Conservation (phyloP, 2,888 invertebrate genomes). For the Allacma fusca region DNA sequence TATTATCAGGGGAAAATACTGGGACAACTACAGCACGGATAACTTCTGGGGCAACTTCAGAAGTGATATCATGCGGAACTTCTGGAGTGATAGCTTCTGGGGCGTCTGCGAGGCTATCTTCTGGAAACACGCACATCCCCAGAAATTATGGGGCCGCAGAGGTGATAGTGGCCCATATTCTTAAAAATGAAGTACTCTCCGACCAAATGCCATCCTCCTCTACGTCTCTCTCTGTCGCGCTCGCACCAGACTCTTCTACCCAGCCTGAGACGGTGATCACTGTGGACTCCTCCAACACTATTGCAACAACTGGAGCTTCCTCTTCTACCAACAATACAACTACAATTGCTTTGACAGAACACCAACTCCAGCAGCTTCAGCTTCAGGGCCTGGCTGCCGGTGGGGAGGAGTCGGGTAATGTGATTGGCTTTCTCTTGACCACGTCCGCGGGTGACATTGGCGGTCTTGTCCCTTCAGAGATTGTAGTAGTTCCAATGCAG, state of each 20-base stretch:
- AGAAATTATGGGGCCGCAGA: no score
- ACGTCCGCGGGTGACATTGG: slow-evolving; percentile 50
- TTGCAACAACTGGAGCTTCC: neutral
- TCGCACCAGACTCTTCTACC: slow-evolving; percentile 26
- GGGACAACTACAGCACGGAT: no score
- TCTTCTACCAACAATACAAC: neutral
- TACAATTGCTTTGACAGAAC: slow-evolving; percentile 12
- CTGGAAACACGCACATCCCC: no score
- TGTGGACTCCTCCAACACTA: slow-evolving; percentile 17
- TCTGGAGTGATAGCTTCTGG: neutral
- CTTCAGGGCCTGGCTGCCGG: slow-evolving; percentile 25
- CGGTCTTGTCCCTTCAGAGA: slow-evolving; percentile 50
- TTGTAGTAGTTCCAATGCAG: slow-evolving; percentile 46
- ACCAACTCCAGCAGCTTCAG: slow-evolving; percentile 34
- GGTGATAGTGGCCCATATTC: slow-evolving; percentile 3
- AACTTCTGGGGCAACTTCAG: no score
- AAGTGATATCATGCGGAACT: no score
- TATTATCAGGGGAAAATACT: neutral
- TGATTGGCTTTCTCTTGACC: slow-evolving; percentile 56
- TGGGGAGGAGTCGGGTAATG: slow-evolving; percentile 45
- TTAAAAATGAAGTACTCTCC: neutral
- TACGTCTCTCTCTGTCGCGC: neutral
- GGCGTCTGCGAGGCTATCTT: neutral
- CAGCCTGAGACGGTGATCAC: neutral
- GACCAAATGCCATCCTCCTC: slow-evolving; percentile 29